Evolutionary conservation across 2,888 invertebrate genomes (phyloP), one percentile per base, ranked within the genome.

Genomic region (Seladonia tumulorum): DNA sequence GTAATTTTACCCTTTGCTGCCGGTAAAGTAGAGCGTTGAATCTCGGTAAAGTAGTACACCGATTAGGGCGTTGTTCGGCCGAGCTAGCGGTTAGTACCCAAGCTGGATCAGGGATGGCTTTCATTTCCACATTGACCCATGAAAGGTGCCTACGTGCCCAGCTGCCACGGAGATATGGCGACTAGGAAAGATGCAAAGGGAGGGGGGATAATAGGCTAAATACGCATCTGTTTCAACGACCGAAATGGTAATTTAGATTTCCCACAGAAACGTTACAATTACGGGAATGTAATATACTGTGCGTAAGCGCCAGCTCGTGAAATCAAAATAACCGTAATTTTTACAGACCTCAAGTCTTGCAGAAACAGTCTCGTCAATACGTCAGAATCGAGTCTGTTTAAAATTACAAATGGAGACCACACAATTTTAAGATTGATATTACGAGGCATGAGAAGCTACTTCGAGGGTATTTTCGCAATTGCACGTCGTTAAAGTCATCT

Each of bases 111-210:
- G 3, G 86, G 90, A 83, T 90, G 91, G 76, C 91, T 29, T 39
- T 57, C 47, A 70, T 35, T 42, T 25, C 35, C 68, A 8, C 18
- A 29, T 42, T n/a, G 71, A 60, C 12, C 45, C 45, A 68, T 83
- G 47, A 70, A 74, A 75, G n/a, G 82, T 87, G 91, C 81, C 85
- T 91, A 91, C 91, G 91, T 91, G 91, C 87, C 60, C 53, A 75
- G 66, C 60, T 5, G 29, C 16, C 60, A 66, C 39, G n/a, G 14
- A 7, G 60, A 25, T 75, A 91, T 91, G 91, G 91, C 91, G 85
- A 71, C 83, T 81, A 74, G 80, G 53, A 75, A 78, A 22, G 16
- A 35, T 63, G 45, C 35, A 60, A 45, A 18, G 71, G 75, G 57
- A 77, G 79, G 39, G 79, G 75, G 76, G 82, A 90, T 89, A 87